Percentiles rank a stretch among this genome's conserved stretches.
Conservation (phyloP, 2,797 vertebrate species). For the Falco cherrug region DNA sequence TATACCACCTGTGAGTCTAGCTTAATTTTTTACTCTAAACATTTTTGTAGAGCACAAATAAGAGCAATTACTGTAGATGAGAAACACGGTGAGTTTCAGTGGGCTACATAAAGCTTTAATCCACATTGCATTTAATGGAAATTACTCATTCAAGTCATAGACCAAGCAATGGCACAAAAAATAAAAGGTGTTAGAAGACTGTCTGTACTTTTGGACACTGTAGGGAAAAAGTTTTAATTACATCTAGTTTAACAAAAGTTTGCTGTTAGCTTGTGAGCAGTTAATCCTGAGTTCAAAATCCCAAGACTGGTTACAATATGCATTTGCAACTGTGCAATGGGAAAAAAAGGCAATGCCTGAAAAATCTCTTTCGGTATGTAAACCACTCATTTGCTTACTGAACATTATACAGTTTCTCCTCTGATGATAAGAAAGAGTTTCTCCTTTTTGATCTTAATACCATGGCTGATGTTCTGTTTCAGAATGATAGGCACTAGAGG, state of each 20-base stretch:
- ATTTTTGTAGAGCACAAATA: not conserved
- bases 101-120: not conserved
- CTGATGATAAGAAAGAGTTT: not conserved
- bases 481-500: not conserved
- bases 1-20: not conserved
- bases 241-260: not conserved
- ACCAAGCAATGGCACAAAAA: not conserved
- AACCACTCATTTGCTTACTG: not conserved
- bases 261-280: not conserved
- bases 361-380: not conserved
- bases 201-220: not conserved
- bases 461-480: not conserved
- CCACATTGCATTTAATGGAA: constrained; percentile 8
- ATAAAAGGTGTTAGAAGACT: not conserved
- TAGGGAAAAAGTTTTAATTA: not conserved
- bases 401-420: not conserved
- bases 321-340: not conserved
- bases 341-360: not conserved
- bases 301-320: not conserved
- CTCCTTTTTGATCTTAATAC: not conserved
- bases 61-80: not conserved
- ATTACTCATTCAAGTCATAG: not conserved
- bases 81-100: not conserved
- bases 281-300: not conserved
- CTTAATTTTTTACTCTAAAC: not conserved